Evolutionary conservation across 2,888 invertebrate species (phyloP).

Genomic region (Campoplex nolae): DNA sequence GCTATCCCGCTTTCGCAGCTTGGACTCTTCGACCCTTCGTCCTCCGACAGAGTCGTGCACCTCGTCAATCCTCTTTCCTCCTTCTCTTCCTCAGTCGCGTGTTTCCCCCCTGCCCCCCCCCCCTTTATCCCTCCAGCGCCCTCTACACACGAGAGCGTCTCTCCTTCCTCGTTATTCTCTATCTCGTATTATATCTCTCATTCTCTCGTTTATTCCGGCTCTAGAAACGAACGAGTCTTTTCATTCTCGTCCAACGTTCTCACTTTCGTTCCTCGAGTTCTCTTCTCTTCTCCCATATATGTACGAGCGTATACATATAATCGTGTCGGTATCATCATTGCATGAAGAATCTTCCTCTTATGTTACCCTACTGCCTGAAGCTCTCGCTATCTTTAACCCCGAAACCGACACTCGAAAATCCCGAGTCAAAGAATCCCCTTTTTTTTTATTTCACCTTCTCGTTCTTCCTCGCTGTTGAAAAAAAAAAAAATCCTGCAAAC

Average conservation of each 20-base stretch:
- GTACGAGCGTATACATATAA: not conserved
- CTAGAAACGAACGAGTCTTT: conserved; percentile 44
- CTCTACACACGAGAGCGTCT: conserved; percentile 45
- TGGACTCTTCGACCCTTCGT: conserved; percentile 66
- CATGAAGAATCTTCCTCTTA: conserved; percentile 72
- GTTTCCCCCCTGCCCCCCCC: conserved; percentile 52
- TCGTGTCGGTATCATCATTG: conserved; percentile 19
- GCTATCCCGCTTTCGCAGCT: conserved; percentile 47
- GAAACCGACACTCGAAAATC: conserved; percentile 75
- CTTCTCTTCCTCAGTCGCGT: conserved; percentile 44
- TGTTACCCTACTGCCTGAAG: conserved; percentile 78
- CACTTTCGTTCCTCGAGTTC: conserved; percentile 61
- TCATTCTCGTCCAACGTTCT: conserved; percentile 59
- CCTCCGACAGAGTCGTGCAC: conserved; percentile 68
- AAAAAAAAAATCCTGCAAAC: not conserved
- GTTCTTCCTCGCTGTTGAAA: not conserved
- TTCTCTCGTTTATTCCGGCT: conserved; percentile 58
- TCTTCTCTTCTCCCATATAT: not conserved
- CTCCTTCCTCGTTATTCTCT: conserved; percentile 69
- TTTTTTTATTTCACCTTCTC: conserved; percentile 16
- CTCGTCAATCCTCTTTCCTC: conserved; percentile 63
- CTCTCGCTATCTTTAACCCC: conserved; percentile 78
- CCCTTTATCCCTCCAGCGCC: conserved; percentile 54
- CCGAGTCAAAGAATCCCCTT: conserved; percentile 14
- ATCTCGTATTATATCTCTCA: conserved; percentile 73